These are phyloP conservation scores for Xerus rutilus DNA, from an alignment of 2,797 vertebrate genomes.

Conservation along the genomic window DNA sequence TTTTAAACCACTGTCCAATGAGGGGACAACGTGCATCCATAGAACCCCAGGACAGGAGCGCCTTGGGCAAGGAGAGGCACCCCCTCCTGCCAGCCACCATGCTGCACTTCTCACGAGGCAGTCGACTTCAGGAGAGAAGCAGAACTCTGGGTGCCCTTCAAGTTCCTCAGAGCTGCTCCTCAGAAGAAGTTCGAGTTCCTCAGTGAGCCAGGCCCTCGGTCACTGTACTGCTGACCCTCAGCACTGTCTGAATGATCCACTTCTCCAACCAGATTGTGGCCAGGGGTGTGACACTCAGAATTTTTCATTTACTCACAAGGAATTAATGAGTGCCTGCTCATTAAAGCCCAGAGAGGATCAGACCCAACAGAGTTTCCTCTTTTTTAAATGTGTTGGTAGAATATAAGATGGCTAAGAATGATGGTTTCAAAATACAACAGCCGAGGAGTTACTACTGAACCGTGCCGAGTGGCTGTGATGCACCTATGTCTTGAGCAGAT, in stretches of 20 bases:
- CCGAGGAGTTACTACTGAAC: not conserved
- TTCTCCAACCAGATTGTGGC: not conserved
- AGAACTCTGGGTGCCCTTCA: not conserved
- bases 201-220: rapidly evolving
- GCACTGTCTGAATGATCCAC: rapidly evolving
- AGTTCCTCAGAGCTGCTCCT: rapidly evolving
- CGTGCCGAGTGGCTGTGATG: not conserved
- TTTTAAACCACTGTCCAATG: not conserved
- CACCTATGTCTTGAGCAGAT: not conserved
- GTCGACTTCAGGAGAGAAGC: not conserved
- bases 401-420: not conserved
- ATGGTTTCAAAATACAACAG: not conserved
- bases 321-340: not conserved
- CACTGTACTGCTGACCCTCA: not conserved
- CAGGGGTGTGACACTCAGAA: not conserved
- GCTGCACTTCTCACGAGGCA: not conserved
- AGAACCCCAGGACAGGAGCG: not conserved
- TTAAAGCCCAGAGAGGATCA: not conserved
- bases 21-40: not conserved
- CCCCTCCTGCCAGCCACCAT: not conserved
- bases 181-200: not conserved
- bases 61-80: slow-evolving; percentile 35
- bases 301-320: not conserved
- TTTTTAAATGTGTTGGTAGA: not conserved
- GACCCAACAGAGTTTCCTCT: not conserved